These are phyloP conservation scores for Leptopilina drosophilae DNA, from an alignment of 2,888 invertebrate species.

Conservation along the genomic window DNA sequence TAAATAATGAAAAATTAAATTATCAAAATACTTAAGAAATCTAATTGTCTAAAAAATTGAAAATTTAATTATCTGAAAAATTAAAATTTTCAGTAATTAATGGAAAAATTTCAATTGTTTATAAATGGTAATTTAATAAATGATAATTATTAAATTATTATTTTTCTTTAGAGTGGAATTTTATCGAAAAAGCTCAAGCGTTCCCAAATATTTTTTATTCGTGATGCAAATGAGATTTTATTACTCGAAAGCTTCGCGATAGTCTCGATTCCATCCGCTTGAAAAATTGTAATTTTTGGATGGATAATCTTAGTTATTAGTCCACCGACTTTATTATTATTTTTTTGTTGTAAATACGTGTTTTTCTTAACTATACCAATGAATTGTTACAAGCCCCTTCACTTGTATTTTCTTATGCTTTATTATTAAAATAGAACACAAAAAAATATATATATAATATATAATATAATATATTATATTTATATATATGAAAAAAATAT, in stretches of 20 bases:
- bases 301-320: slow-evolving; percentile 44
- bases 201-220: neutral
- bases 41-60: too few relatives aligned
- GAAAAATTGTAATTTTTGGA: slow-evolving; percentile 30
- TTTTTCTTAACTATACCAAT: slow-evolving; percentile 40
- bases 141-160: too few relatives aligned
- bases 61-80: too few relatives aligned
- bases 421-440: neutral
- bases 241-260: slow-evolving; percentile 32
- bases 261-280: slow-evolving; percentile 48
- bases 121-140: too few relatives aligned
- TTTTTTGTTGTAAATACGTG: slow-evolving; percentile 38
- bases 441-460: neutral
- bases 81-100: too few relatives aligned
- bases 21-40: too few relatives aligned
- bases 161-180: too few relatives aligned
- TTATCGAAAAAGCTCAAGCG: too few relatives aligned
- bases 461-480: too few relatives aligned
- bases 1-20: too few relatives aligned
- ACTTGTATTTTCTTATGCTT: slow-evolving; percentile 40
- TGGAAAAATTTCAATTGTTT: too few relatives aligned
- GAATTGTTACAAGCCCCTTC: slow-evolving; percentile 45
- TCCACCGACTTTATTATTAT: neutral
- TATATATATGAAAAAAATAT: neutral
- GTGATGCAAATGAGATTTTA: slow-evolving; percentile 21